A percentile compares a stretch with the other conserved stretches of the same genome.
Conservation (phyloP, 2,888 invertebrate species). For the Boloria euphrosyne region DNA sequence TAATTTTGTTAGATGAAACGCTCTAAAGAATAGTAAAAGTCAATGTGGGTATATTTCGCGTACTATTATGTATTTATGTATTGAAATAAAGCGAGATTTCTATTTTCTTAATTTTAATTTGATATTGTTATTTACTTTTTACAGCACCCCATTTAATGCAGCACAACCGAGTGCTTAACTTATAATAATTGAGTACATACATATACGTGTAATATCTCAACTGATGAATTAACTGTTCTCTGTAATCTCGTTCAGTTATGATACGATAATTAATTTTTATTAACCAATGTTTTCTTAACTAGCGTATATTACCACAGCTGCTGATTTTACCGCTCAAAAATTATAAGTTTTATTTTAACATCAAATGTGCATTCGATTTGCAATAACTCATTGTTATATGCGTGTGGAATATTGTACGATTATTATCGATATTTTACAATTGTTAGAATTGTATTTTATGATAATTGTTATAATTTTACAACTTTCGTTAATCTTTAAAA, state of each 20-base stretch:
- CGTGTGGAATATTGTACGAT: too few species aligned
- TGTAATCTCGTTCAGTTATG: constrained; percentile 40
- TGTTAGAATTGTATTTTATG: too few species aligned
- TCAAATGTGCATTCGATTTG: neutral
- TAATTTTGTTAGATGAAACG: too few species aligned
- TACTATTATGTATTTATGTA: neutral
- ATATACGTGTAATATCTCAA: constrained; percentile 13
- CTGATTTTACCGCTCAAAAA: constrained; percentile 17
- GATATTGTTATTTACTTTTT: neutral
- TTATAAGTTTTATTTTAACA: constrained; percentile 4
- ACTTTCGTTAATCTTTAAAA: too few species aligned
- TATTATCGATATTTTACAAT: too few species aligned
- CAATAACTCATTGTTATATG: neutral
- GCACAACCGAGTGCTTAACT: constrained; percentile 8
- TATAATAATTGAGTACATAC: constrained; percentile 24
- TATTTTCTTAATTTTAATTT: neutral
- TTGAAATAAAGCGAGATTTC: neutral
- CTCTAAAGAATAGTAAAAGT: too few species aligned
- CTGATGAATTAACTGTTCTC: constrained; percentile 30
- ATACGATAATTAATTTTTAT: constrained; percentile 41
- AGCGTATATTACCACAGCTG: neutral
- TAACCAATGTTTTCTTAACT: constrained; percentile 25
- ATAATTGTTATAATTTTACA: too few species aligned
- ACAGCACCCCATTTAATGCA: neutral
- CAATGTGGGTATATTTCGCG: too few species aligned